A percentile compares a stretch with the other conserved stretches of the same genome.
These are phyloP conservation scores for Stichopus chloronotus DNA, from an alignment of 35 echinoderm and acorn worm species.

Conservation along the genomic window DNA sequence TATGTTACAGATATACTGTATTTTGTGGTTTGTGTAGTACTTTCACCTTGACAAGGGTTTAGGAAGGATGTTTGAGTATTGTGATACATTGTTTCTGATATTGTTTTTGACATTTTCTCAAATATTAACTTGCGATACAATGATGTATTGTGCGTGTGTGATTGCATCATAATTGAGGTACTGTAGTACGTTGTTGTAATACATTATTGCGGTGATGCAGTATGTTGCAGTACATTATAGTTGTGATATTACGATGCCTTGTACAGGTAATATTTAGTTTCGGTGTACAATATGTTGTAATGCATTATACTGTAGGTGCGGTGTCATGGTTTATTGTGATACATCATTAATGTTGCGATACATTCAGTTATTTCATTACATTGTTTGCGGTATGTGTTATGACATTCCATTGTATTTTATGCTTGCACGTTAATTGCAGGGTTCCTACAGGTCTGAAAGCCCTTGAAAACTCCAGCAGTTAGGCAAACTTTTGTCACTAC, in stretches of 20 bases:
- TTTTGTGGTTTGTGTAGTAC: neutral
- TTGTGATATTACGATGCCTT: neutral
- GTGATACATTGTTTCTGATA: too few species aligned
- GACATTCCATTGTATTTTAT: too few species aligned
- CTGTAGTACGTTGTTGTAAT: neutral
- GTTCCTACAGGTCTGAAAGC: too few species aligned
- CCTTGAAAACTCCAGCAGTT: too few species aligned
- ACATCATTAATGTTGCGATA: neutral
- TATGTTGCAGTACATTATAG: neutral
- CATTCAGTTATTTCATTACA: too few species aligned
- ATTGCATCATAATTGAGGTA: neutral
- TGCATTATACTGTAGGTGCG: neutral
- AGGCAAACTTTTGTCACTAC: too few species aligned
- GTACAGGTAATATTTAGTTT: too few species aligned
- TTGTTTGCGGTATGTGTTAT: neutral
- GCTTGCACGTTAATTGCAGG: too few species aligned
- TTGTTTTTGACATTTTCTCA: too few species aligned
- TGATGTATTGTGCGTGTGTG: neutral
- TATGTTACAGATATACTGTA: neutral
- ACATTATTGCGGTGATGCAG: neutral
- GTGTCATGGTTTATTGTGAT: neutral
- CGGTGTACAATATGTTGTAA: constrained; percentile 3
- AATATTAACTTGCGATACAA: too few species aligned
- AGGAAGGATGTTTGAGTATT: neutral
- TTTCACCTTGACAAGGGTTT: neutral